Conservation (phyloP, 2,888 invertebrate genomes). For the Lasioglossum pauxillum region DNA sequence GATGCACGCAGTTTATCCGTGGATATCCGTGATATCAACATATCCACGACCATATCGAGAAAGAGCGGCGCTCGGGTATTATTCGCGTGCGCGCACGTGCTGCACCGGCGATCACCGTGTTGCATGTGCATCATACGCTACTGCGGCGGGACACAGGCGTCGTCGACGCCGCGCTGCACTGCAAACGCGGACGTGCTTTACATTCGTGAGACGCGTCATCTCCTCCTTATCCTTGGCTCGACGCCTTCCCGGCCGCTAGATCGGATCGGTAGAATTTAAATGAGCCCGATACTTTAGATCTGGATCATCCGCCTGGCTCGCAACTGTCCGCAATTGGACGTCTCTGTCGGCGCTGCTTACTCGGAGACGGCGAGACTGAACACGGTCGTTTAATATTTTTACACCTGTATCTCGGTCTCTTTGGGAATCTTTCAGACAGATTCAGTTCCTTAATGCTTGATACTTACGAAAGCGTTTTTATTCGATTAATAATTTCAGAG, state of each 20-base stretch:
- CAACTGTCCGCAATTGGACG: conserved; percentile 21
- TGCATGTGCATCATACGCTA: conserved; percentile 14
- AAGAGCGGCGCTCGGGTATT: conserved; percentile 36
- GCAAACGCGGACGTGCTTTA: conserved; percentile 64
- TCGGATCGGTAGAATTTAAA: conserved; percentile 42
- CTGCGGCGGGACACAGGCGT: conserved; percentile 42
- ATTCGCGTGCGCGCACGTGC: conserved; percentile 58
- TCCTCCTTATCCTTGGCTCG: conserved; percentile 51
- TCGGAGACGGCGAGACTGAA: background rate
- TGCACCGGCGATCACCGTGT: conserved; percentile 20
- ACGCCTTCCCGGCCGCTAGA: conserved; percentile 32
- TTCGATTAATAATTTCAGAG: background rate
- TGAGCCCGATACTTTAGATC: conserved; percentile 29
- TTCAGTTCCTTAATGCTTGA: background rate
- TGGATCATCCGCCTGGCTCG: conserved; percentile 23
- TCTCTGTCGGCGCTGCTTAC: conserved; percentile 20
- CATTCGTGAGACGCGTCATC: conserved; percentile 60
- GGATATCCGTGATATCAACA: conserved; percentile 47
- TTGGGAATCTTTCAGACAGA: background rate
- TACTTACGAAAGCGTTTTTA: background rate
- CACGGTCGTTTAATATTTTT: background rate
- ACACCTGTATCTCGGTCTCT: background rate
- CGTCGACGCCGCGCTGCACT: background rate
- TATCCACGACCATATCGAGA: conserved; percentile 42
- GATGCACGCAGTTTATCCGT: conserved; percentile 29